These are phyloP conservation scores for Lordiphosa clarofinis DNA, from an alignment of 1,140 invertebrate species.

Conservation along the genomic window DNA sequence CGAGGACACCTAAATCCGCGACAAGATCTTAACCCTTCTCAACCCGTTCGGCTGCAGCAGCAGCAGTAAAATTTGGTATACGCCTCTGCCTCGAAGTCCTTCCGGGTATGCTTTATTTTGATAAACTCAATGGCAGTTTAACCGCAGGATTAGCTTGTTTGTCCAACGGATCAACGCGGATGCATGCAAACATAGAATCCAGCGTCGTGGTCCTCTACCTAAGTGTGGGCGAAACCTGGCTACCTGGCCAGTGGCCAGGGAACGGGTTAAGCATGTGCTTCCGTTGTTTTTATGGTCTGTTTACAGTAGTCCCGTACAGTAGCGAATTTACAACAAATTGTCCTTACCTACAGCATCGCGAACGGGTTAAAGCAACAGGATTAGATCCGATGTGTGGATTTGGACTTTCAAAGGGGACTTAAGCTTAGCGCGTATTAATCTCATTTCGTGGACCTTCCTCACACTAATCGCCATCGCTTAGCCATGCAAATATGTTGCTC, in stretches of 20 bases:
- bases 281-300: conserved; percentile 74
- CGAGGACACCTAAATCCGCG: conserved; percentile 49
- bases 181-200: conserved; percentile 56
- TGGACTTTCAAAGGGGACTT: conserved; percentile 24
- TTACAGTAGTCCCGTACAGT: conserved; percentile 51
- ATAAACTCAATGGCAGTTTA: conserved; percentile 77
- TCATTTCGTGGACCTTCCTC: conserved; percentile 51
- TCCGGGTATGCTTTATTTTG: conserved; percentile 70
- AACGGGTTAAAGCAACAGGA: conserved; percentile 65
- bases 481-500: conserved; percentile 68
- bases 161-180: conserved; percentile 64
- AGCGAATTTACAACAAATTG: conserved; percentile 53
- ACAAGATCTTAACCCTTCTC: conserved; percentile 48
- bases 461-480: conserved; percentile 66
- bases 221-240: conserved; percentile 2
- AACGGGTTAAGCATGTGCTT: conserved; percentile 67
- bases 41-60: conserved; percentile 49
- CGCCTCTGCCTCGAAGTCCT: conserved; percentile 49
- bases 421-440: conserved; percentile 74
- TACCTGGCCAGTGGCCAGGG: conserved; percentile 18
- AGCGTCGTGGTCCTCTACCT: conserved; percentile 20
- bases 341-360: conserved; percentile 27
- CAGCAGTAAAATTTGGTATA: conserved; percentile 41
- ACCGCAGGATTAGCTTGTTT: conserved; percentile 78
- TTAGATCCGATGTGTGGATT: conserved; percentile 30